Conservation (phyloP, 2,888 invertebrate genomes). For the Trichogramma evanescens region DNA sequence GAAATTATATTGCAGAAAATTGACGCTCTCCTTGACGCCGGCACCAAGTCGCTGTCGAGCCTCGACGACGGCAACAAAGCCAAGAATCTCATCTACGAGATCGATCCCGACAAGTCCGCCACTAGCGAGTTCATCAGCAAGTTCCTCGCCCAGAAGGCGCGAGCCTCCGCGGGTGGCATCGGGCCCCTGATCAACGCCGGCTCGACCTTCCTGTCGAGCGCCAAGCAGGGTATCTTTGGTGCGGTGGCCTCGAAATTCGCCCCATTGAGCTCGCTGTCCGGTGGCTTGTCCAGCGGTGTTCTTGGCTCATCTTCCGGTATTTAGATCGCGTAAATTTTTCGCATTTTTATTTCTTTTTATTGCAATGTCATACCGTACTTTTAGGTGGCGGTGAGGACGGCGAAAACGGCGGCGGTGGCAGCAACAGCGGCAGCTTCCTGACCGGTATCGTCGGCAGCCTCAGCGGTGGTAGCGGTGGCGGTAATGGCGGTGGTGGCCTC, state of each 20-base stretch:
- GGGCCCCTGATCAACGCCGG: slow-evolving; percentile 57
- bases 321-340: slow-evolving; percentile 42
- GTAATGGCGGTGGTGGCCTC: slow-evolving; percentile 2
- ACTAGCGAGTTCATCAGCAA: slow-evolving; percentile 57
- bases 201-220: slow-evolving; percentile 50
- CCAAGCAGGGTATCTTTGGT: slow-evolving; percentile 33
- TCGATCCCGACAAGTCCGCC: slow-evolving; percentile 59
- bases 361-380: no score
- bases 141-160: slow-evolving; percentile 63
- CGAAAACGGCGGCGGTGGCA: slow-evolving; percentile 15
- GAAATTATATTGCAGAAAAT: slow-evolving; percentile 59
- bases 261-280: slow-evolving; percentile 50
- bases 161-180: slow-evolving; percentile 55
- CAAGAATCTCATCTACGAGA: slow-evolving; percentile 69
- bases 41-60: slow-evolving; percentile 63
- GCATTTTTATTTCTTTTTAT: not conserved
- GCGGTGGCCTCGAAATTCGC: slow-evolving; percentile 39
- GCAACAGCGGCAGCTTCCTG: slow-evolving; percentile 25
- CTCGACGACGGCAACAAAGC: slow-evolving; percentile 68
- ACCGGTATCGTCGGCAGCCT: slow-evolving; percentile 19
- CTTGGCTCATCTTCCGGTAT: slow-evolving; percentile 48
- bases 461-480: slow-evolving; percentile 29
- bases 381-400: slow-evolving; percentile 21
- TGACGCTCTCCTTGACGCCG: slow-evolving; percentile 73
- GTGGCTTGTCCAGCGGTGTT: slow-evolving; percentile 54